Conservation (phyloP, 2,888 invertebrate genomes). For the Antitype chi region DNA sequence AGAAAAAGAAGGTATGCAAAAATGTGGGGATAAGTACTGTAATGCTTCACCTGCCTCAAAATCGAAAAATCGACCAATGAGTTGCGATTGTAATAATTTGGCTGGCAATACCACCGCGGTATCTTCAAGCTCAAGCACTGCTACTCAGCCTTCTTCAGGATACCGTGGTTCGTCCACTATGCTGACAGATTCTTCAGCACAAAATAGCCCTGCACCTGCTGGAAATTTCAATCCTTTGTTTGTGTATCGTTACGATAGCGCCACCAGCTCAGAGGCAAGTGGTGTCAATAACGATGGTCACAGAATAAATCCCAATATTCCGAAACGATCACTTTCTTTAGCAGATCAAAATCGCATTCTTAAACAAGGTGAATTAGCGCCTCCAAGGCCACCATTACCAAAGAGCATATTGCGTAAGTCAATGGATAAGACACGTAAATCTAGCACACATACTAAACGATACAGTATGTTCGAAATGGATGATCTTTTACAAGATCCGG, state of each 20-base stretch:
- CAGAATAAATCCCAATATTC: slow-evolving; percentile 89
- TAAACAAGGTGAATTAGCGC: slow-evolving; percentile 89
- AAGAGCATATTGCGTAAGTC: slow-evolving; percentile 93
- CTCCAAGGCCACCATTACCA: slow-evolving; percentile 93
- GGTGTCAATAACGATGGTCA: slow-evolving; percentile 90
- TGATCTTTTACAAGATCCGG: slow-evolving; percentile 88
- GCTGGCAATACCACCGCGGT: slow-evolving; percentile 90
- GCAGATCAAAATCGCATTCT: slow-evolving; percentile 88
- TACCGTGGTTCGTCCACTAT: slow-evolving; percentile 96
- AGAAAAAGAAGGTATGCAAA: slow-evolving; percentile 83
- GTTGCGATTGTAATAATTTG: slow-evolving; percentile 91
- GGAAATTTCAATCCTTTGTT: slow-evolving; percentile 93
- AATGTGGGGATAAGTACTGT: slow-evolving; percentile 85
- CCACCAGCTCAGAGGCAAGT: slow-evolving; percentile 94
- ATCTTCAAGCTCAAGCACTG: slow-evolving; percentile 93
- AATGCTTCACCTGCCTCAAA: slow-evolving; percentile 85
- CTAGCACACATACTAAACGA: slow-evolving; percentile 91
- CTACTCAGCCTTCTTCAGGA: slow-evolving; percentile 96
- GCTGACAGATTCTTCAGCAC: slow-evolving; percentile 94
- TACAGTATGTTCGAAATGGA: slow-evolving; percentile 96
- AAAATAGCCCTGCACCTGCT: slow-evolving; percentile 92
- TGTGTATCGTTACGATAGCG: slow-evolving; percentile 95
- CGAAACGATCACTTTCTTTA: slow-evolving; percentile 93
- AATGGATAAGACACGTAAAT: slow-evolving; percentile 89
- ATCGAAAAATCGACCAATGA: slow-evolving; percentile 91